phyloP scores from a whole-genome alignment of 2,797 vertebrate genomes.

The Orientallactaga sibirica region DNA sequence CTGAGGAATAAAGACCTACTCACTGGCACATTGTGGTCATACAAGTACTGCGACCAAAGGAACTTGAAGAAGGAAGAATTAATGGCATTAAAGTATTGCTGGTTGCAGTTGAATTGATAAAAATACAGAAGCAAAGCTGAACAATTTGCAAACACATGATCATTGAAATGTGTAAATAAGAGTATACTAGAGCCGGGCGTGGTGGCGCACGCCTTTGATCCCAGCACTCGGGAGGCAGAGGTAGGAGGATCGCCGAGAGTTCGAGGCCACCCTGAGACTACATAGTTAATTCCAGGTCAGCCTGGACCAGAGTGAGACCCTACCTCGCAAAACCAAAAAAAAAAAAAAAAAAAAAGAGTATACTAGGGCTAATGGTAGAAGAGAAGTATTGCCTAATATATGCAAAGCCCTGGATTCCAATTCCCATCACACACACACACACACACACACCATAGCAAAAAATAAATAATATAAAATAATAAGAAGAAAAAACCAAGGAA shows the following conservation, averaged over 20 bases:
- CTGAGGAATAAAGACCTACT: neutral
- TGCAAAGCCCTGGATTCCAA: neutral
- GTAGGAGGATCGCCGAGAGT: too few species aligned
- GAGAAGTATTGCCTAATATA: neutral
- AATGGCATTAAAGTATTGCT: conserved; percentile 12
- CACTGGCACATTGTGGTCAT: neutral
- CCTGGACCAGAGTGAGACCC: too few species aligned
- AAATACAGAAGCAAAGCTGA: neutral
- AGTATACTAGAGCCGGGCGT: neutral
- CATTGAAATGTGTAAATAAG: neutral
- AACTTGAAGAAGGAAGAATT: conserved; percentile 16
- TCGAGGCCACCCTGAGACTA: too few species aligned
- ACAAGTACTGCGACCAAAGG: neutral
- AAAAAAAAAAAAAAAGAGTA: too few species aligned
- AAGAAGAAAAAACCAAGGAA: neutral
- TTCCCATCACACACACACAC: neutral
- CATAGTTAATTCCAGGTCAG: too few species aligned
- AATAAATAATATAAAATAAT: neutral
- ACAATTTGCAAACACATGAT: neutral
- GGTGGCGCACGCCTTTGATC: too few species aligned
- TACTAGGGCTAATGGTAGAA: neutral
- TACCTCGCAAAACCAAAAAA: too few species aligned
- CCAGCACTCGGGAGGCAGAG: too few species aligned
- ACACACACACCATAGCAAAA: neutral
- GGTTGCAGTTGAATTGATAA: conserved; percentile 8